phyloP scores from a whole-genome alignment of 1,140 invertebrate species.

The Dufourea novaeangliae region DNA sequence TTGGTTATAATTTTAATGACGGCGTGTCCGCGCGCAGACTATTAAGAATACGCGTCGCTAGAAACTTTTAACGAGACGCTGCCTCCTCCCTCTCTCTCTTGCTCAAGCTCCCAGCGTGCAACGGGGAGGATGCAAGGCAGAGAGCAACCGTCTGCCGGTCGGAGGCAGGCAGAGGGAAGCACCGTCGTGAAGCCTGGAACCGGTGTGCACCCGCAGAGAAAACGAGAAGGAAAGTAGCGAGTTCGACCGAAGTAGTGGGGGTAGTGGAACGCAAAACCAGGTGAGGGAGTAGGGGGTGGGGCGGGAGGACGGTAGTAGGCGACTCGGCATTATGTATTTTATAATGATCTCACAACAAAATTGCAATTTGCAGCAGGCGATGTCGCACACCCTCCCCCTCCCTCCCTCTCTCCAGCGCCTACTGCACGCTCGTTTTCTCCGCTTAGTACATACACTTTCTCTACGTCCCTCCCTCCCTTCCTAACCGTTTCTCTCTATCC shows the following conservation, averaged over 20 bases:
- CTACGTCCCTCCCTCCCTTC: slow-evolving; percentile 3
- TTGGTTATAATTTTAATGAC: slow-evolving; percentile 83
- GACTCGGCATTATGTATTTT: slow-evolving; percentile 79
- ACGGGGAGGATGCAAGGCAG: slow-evolving; percentile 15
- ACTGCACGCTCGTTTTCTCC: slow-evolving; percentile 48
- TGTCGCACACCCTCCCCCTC: slow-evolving; percentile 64
- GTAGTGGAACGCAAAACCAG: no score
- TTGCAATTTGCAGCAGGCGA: slow-evolving; percentile 77
- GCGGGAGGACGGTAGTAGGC: slow-evolving; percentile 53
- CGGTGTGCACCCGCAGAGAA: slow-evolving; percentile 14
- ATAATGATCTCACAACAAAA: slow-evolving; percentile 81
- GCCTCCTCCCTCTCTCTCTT: slow-evolving; percentile 62
- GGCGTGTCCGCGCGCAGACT: slow-evolving; percentile 81
- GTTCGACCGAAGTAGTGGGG: slow-evolving; percentile 14
- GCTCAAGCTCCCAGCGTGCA: slow-evolving; percentile 23
- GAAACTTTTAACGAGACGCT: slow-evolving; percentile 82
- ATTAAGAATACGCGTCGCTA: slow-evolving; percentile 83
- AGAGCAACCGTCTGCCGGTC: no score
- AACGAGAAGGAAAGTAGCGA: slow-evolving; percentile 52
- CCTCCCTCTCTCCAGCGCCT: not conserved
- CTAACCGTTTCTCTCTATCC: slow-evolving; percentile 23
- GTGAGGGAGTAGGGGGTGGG: slow-evolving; percentile 50
- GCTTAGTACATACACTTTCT: slow-evolving; percentile 46
- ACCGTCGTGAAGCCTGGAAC: slow-evolving; percentile 23
- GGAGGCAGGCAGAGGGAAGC: slow-evolving; percentile 25